Evolutionary conservation across 2,888 invertebrate genomes (phyloP).

Genomic region (Lepidonotus clava): DNA sequence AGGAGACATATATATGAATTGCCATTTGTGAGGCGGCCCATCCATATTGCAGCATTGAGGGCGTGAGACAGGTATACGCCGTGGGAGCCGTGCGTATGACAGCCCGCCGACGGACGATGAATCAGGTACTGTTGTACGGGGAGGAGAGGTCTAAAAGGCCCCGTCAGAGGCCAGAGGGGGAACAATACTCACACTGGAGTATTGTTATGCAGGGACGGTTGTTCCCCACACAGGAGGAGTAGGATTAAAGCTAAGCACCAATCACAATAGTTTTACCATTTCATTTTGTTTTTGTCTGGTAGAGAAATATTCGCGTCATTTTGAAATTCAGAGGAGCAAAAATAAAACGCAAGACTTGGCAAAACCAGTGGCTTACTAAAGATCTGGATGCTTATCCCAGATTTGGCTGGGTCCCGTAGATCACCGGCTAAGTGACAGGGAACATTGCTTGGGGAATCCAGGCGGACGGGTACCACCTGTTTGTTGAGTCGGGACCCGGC

Average conservation of each 20-base stretch:
- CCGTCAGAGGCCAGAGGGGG: no score
- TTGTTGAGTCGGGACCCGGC: neutral
- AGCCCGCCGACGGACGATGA: neutral
- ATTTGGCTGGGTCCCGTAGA: neutral
- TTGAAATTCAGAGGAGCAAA: no score
- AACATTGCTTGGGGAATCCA: neutral
- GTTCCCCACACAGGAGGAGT: no score
- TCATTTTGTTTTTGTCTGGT: no score
- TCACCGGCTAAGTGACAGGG: neutral
- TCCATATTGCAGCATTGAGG: constrained; percentile 5
- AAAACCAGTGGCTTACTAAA: no score
- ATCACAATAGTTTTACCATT: no score
- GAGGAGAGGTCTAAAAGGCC: no score
- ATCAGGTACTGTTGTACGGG: neutral
- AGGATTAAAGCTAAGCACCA: no score
- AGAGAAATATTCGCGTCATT: no score
- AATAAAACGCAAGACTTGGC: no score
- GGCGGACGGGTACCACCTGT: neutral
- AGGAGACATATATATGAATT: neutral
- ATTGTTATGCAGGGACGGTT: no score
- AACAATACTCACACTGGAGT: no score
- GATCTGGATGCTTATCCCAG: neutral
- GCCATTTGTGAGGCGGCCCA: neutral
- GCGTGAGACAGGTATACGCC: constrained; percentile 6
- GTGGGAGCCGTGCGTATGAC: constrained; percentile 1